Base-by-base conservation (phyloP, 2,113 vertebrate species). In the Stegostoma tigrinum region DNA sequence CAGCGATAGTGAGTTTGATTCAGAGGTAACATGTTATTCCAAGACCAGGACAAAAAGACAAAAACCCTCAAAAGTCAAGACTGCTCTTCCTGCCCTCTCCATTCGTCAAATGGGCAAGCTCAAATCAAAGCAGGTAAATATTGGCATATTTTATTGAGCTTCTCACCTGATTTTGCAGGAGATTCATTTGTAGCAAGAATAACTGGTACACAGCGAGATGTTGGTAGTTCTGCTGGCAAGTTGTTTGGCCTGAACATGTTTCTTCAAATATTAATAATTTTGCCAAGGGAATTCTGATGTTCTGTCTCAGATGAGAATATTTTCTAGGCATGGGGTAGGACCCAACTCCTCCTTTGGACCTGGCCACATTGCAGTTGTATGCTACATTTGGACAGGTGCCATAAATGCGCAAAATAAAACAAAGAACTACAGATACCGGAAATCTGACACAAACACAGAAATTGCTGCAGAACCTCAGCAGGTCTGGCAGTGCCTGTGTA, bases 1-100 rank as follows among this genome's bases (percentile, higher is more conserved):
- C 48, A 95, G 72, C 27, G 30, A 95, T 30, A 95, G 95, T 64
- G 95, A 95, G 34, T n/a, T n/a, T 64, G 95, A 95, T 66, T 85
- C 95, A 34, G 95, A 95, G 24, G 72, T 95, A 45, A 95, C 42
- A 17, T 55, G 55, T 45, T 72, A 95, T 52, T 38, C 95, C 14
- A 55, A 72, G 14, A 27, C 68, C 23, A 70, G 67, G 75, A 48
- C 55, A 95, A 95, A 42, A 80, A 34, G n/a, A 42, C 95, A 72
- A 67, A 80, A 68, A 80, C 38, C 61, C 95, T 95, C 95, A 52
- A 48, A 55, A 72, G 27, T 52, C 66, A 95, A n/a, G 19, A 48
- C 95, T 45, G 67, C n/a, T 95, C 45, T 80, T n/a, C 95, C 95
- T 67, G 17, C 95, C 52, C 38, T 72, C 24, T 72, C 87, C 8